Evolutionary conservation across 2,888 invertebrate species (phyloP), one percentile per base, ranked within the genome.

Genomic region (Hoplodrina ambigua): DNA sequence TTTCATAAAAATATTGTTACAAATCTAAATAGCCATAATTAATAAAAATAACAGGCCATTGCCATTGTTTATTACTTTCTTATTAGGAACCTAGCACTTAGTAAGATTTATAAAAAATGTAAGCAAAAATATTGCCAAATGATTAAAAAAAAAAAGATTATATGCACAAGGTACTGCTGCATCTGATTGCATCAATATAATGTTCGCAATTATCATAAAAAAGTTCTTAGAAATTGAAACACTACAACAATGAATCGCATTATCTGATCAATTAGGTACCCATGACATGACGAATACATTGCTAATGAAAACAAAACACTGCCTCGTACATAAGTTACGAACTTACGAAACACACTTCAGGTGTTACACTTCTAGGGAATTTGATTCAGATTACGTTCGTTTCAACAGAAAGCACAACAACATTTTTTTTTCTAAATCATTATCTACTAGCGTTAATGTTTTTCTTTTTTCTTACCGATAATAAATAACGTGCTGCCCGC

Each of bases 401-500:
- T 69, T 41, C n/a, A 62, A 11, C 15, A 58, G 44, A 46, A 68
- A 59, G 33, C 13, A 7, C 68, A 53, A 65, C 54, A 59, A 65
- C 50, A 67, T 11, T 25, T 25, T 25, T n/a, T 25, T 2, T 25
- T 25, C 25, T 25, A 25, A 25, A 25, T 25, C 33, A 37, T 50
- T 25, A 54, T 46, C 33, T 19, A 55, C 7, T 11, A 46, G 17
- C 11, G 10, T 19, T 25, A 65, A 46, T 67, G 37, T 72, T 70
- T 62, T 37, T 54, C 86, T 72, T 70, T 62, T 37, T 54, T 86
- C 94, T 93, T 81, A 95, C 96, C 96, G 86, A 95, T 90, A 70
- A 96, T 91, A 83, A 90, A 93, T 55, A 96, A 87, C 73, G 92
- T 93, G 86, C 94, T 93, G 70, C 95, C 96, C 72, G 95, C 78